Evolutionary conservation across 2,888 invertebrate genomes (phyloP).

Genomic region (Dromius quadrimaculatus): DNA sequence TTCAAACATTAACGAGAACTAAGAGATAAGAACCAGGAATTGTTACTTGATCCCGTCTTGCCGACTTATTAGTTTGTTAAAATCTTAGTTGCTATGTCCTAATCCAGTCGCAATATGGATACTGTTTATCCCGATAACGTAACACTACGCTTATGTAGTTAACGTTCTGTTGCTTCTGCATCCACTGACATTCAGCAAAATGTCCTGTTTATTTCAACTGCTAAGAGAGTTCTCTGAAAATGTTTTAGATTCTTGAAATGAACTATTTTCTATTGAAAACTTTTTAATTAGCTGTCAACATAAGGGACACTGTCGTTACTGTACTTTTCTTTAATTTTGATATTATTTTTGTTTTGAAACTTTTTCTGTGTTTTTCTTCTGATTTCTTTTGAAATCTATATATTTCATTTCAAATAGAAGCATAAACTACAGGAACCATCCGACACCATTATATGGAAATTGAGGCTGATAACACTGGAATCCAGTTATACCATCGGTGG

Average conservation of each 20-base stretch:
- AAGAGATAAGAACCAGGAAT: slow-evolving; percentile 29
- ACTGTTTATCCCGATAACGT: slow-evolving; percentile 27
- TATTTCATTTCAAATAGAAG: no score
- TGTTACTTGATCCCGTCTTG: slow-evolving; percentile 30
- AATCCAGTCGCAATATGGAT: slow-evolving; percentile 33
- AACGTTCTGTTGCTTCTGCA: not conserved
- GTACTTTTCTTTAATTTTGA: slow-evolving; percentile 10
- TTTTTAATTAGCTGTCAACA: slow-evolving; percentile 31
- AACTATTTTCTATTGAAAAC: slow-evolving; percentile 30
- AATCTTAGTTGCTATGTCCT: slow-evolving; percentile 15
- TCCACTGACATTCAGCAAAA: not conserved
- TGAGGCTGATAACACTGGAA: no score
- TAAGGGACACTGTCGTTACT: not conserved
- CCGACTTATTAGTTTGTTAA: slow-evolving; percentile 38
- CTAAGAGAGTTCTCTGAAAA: not conserved
- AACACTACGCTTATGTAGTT: not conserved
- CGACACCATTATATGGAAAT: no score
- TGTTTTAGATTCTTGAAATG: not conserved
- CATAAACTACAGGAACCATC: no score
- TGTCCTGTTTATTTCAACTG: not conserved
- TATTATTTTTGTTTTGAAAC: slow-evolving; percentile 22
- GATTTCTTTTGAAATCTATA: no score
- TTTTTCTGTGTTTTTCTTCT: no score
- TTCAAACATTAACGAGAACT: slow-evolving; percentile 19
- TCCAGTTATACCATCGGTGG: no score